phyloP scores from a whole-genome alignment of 2,888 invertebrate species.

The Lasioglossum figueresi region DNA sequence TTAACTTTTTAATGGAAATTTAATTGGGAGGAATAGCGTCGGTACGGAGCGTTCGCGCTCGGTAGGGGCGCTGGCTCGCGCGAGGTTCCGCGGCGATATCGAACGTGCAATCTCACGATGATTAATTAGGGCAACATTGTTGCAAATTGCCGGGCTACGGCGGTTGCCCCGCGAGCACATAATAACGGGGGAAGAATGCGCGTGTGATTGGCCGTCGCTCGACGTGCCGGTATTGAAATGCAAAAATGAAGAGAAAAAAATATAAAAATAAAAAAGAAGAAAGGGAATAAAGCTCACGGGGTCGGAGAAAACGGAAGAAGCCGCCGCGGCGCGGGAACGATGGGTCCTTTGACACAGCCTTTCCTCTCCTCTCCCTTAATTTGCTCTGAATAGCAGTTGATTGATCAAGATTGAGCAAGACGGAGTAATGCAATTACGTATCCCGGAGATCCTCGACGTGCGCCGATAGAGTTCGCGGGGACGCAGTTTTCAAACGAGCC shows the following conservation, averaged over 20 bases:
- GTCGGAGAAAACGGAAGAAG: constrained; percentile 26
- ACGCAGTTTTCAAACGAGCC: constrained; percentile 45
- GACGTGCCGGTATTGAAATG: constrained; percentile 30
- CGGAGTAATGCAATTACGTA: constrained; percentile 66
- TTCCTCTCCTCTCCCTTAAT: constrained; percentile 59
- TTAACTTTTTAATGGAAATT: constrained; percentile 50
- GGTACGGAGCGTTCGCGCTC: neutral
- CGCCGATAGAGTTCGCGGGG: constrained; percentile 25
- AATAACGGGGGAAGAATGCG: constrained; percentile 25
- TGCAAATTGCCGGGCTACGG: constrained; percentile 7
- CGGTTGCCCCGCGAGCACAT: neutral
- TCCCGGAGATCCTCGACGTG: constrained; percentile 52
- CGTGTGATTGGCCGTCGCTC: constrained; percentile 35
- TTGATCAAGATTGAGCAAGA: constrained; percentile 71
- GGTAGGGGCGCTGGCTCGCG: neutral
- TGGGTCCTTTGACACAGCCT: constrained; percentile 54
- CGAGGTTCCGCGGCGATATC: constrained; percentile 11
- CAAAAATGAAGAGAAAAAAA: constrained; percentile 4
- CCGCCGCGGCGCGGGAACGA: constrained; percentile 25
- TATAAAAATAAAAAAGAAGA: neutral
- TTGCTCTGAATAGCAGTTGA: constrained; percentile 70
- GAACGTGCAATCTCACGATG: constrained; percentile 2
- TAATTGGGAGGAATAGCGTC: constrained; percentile 15
- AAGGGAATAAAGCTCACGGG: neutral
- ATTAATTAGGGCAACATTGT: constrained; percentile 37